Base-by-base conservation (phyloP, 1,140 invertebrate genomes). In the Oreohelix idahoensis region DNA sequence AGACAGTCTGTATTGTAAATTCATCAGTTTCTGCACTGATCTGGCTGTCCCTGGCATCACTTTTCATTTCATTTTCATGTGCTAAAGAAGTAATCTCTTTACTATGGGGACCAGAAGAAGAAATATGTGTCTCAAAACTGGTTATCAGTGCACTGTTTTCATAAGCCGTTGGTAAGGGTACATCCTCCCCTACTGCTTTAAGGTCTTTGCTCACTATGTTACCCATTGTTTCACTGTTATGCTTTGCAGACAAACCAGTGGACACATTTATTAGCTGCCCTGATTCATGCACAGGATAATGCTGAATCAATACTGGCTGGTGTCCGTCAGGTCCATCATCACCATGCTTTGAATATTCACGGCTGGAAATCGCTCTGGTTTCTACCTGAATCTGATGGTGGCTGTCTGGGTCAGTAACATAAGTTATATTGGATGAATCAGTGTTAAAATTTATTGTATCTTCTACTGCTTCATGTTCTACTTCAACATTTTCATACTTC, bases 11-110 rank as follows among this genome's bases (percentile, higher is more conserved):
- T 66, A 79, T 29, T n/a, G 53, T n/a, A 51, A 79, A 79, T 45
- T 79, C 78, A n/a, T 79, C 78, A 66, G 32, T 29, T 69, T 79
- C 63, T 42, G 58, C 23, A 53, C 58, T 38, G 26, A 53, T 42
- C 76, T 58, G n/a, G 82, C 76, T 20, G 35, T 79, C 73, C 66
- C 71, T 51, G 39, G 45, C 26, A 78, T 75, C 20, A 8, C 5
- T 45, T 75, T 75, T 29, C 42, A 45, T 1, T 49, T 29, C 73
- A 20, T 26, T 29, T 1, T 49, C 26, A 8, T 42, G 73, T 23
- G 42, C 8, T 36, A 35, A 17, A n/a, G 2, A 4, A 70, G n/a
- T 36, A 10, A 36, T 2, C 69, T 70, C 69, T 23, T 17, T 23
- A 58, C 26, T 38, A 4, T 70, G 32, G 4, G 4, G 10, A 35